These are phyloP conservation scores for Eupithecia exiguata DNA, from an alignment of 2,888 invertebrate species.

Conservation along the genomic window DNA sequence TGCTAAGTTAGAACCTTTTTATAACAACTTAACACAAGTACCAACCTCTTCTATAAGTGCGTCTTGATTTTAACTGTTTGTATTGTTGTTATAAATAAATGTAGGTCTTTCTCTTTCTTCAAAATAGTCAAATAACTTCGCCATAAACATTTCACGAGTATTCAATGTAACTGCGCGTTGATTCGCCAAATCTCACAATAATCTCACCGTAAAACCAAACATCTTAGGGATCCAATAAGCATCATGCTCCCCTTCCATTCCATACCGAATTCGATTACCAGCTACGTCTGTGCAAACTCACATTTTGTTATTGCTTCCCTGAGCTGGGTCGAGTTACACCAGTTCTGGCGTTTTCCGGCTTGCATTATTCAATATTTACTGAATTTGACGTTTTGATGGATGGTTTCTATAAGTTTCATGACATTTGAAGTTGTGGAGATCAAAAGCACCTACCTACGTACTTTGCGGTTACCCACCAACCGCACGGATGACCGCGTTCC, in stretches of 20 bases:
- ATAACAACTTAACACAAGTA: too few relatives aligned
- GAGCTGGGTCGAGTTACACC: constrained; percentile 58
- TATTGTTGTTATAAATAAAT: too few relatives aligned
- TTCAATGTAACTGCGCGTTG: constrained; percentile 33
- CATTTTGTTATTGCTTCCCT: constrained; percentile 51
- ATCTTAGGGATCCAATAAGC: constrained; percentile 37
- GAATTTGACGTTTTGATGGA: neutral
- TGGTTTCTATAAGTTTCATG: neutral
- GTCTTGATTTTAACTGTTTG: too few relatives aligned
- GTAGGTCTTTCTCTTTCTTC: too few relatives aligned
- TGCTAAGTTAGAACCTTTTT: too few relatives aligned
- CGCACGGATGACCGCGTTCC: too few relatives aligned
- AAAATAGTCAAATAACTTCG: neutral
- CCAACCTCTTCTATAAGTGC: too few relatives aligned
- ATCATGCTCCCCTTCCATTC: constrained; percentile 29
- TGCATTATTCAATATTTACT: constrained; percentile 1
- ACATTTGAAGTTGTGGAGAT: too few relatives aligned
- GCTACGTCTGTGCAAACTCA: constrained; percentile 62
- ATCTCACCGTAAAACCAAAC: constrained; percentile 39
- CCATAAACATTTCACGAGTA: constrained; percentile 4
- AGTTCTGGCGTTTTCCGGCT: neutral
- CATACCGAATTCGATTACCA: constrained; percentile 57
- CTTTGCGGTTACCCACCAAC: too few relatives aligned
- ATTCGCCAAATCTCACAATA: constrained; percentile 37
- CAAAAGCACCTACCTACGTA: too few relatives aligned